These are phyloP conservation scores for Himalopsyche tibetana DNA, from an alignment of 2,888 invertebrate genomes.

Conservation along the genomic window DNA sequence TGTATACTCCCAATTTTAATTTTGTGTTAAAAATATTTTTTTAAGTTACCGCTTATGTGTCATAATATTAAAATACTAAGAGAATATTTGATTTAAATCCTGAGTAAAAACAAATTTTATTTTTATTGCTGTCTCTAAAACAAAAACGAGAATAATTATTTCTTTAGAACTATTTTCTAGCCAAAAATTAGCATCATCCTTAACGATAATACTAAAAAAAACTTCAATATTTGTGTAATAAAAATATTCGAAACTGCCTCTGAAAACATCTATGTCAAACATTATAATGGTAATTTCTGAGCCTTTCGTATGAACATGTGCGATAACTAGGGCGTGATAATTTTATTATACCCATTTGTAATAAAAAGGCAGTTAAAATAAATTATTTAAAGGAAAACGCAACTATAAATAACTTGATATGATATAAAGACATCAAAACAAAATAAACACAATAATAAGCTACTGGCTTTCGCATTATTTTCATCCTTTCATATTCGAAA, in stretches of 20 bases:
- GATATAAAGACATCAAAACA: constrained; percentile 28
- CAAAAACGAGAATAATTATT: too few relatives aligned
- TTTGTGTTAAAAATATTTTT: too few relatives aligned
- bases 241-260: background rate
- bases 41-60: too few relatives aligned
- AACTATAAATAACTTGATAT: constrained; percentile 45
- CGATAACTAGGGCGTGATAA: constrained; percentile 48
- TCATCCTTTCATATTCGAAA: background rate
- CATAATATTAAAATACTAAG: too few relatives aligned
- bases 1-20: too few relatives aligned
- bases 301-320: constrained; percentile 25
- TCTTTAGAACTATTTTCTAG: too few relatives aligned
- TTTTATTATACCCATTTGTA: constrained; percentile 47
- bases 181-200: too few relatives aligned
- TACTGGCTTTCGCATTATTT: background rate
- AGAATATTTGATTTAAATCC: too few relatives aligned
- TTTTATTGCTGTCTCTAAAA: too few relatives aligned
- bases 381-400: constrained; percentile 41
- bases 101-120: too few relatives aligned
- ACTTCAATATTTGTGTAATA: background rate
- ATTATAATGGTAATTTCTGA: constrained; percentile 12
- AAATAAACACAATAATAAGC: constrained; percentile 31
- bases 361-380: constrained; percentile 34
- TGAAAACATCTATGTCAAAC: constrained; percentile 1
- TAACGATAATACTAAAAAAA: too few relatives aligned